Evolutionary conservation across 1,140 invertebrate species (phyloP), one percentile per base, ranked within the genome.

Genomic region (Cotesia glomerata): DNA sequence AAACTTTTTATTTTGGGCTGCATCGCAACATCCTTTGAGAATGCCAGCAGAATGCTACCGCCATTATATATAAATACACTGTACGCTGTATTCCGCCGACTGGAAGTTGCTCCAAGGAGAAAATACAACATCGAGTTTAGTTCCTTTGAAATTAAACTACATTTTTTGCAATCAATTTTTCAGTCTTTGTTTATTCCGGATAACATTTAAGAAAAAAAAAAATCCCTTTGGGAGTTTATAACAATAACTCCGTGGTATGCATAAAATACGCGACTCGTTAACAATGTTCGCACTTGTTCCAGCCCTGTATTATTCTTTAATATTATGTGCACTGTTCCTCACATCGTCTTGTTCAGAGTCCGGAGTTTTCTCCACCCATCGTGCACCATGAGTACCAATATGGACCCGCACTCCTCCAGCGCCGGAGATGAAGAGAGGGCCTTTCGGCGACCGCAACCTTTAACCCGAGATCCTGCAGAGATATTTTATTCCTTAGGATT

Each of bases 401-500:
- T 26, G 26, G 3, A 26, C 1, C 26, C 26, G 26, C 26, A 26
- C 26, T 26, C 26, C 26, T 26, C 26, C 26, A 26, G 26, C 26
- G 26, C 26, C 26, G 49, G 52, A 59, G 59, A 62, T 16, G 58
- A 9, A 45, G 18, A 71, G 18, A 72, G 73, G 74, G 76, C 78
- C 82, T 85, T 86, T 85, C 81, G 85, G 85, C 85, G 85, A 85
- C 81, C 79, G 52, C 79, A 84, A 86, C 85, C 85, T 85, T 83
- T 82, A 84, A 78, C 80, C 82, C 75, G 72, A 85, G 84, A 87
- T 86, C 82, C 83, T 77, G 70, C 81, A 62, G 75, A 84, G 84
- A 87, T 87, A 86, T 85, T 85, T 86, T 86, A 86, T 87, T 86
- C 84, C 78, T 77, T 74, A n/a, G 61, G 78, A 80, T 84, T 86